phyloP scores from a whole-genome alignment of 2,113 vertebrate genomes.

The Raja brachyura region DNA sequence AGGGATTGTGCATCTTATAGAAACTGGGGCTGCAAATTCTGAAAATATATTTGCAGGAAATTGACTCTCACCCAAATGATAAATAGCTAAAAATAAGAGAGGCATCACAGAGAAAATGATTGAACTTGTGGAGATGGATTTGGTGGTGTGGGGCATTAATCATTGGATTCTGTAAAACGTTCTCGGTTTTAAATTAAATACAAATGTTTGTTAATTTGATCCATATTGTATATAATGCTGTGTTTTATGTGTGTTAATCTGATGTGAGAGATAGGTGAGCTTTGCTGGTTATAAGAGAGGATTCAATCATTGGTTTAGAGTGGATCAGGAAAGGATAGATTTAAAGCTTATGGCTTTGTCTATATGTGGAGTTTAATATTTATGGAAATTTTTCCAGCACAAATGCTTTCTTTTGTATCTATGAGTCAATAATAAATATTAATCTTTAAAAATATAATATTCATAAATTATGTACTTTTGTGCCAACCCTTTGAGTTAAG shows the following conservation, averaged over 20 bases:
- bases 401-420: background rate
- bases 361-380: conserved; percentile 2
- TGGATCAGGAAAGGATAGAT: background rate
- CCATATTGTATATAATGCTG: conserved; percentile 26
- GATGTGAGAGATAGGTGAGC: background rate
- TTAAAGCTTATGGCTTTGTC: background rate
- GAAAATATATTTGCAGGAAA: conserved; percentile 14
- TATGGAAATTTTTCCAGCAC: background rate
- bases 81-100: conserved; percentile 33
- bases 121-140: conserved; percentile 28
- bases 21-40: conserved; percentile 14
- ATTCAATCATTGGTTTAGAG: conserved; percentile 19
- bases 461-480: background rate
- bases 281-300: background rate
- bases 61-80: conserved; percentile 16
- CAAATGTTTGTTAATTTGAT: conserved; percentile 37
- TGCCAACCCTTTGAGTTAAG: background rate
- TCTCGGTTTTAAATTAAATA: conserved; percentile 34
- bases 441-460: conserved; percentile 6
- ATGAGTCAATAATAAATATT: background rate
- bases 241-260: conserved; percentile 35
- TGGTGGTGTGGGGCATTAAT: conserved; percentile 26
- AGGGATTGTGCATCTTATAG: background rate
- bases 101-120: background rate
- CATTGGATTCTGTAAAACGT: conserved; percentile 11